These are phyloP conservation scores for Clarias platycephalus DNA, from an alignment of 2,797 vertebrate species.

Conservation along the genomic window DNA sequence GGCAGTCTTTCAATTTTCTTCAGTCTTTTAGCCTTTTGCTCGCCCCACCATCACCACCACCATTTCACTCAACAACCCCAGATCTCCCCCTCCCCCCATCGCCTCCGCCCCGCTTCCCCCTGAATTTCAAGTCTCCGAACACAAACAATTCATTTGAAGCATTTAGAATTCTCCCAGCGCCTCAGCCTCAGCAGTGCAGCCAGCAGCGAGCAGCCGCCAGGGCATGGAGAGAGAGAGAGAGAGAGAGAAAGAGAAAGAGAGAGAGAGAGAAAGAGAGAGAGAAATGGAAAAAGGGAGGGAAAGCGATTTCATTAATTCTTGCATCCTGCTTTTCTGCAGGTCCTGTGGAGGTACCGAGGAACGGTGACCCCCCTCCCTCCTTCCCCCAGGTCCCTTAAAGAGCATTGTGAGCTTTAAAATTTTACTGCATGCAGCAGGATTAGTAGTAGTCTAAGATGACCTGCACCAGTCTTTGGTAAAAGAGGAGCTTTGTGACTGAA, in stretches of 20 bases:
- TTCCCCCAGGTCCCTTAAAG: conserved; percentile 54
- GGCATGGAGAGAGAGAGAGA: conserved; percentile 28
- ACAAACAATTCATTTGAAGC: conserved; percentile 90
- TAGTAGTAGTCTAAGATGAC: conserved; percentile 33
- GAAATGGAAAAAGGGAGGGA: conserved; percentile 15
- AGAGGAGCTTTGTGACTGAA: conserved; percentile 64
- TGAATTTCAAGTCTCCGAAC: conserved; percentile 80
- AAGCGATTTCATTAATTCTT: conserved; percentile 54
- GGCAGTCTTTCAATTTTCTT: conserved; percentile 88
- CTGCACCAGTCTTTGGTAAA: conserved; percentile 6
- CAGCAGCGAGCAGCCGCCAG: conserved; percentile 68
- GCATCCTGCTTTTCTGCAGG: conserved; percentile 50
- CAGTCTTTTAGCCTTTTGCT: conserved; percentile 86
- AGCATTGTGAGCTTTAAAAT: conserved; percentile 36
- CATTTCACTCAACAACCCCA: conserved; percentile 74
- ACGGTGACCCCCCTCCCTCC: conserved; percentile 12
- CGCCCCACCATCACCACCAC: conserved; percentile 79
- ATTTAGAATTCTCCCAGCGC: conserved; percentile 87
- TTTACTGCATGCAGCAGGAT: conserved; percentile 39
- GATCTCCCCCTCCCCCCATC: conserved; percentile 52
- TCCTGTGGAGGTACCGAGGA: conserved; percentile 48
- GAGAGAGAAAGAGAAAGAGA: conserved; percentile 24
- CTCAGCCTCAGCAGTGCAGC: conserved; percentile 81
- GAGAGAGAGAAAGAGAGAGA: conserved; percentile 30
- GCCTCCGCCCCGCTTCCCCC: conserved; percentile 69